A percentile compares a stretch with the other conserved stretches of the same genome.
Evolutionary conservation across 2,888 invertebrate species (phyloP).

Genomic region (Eupithecia insigniata): DNA sequence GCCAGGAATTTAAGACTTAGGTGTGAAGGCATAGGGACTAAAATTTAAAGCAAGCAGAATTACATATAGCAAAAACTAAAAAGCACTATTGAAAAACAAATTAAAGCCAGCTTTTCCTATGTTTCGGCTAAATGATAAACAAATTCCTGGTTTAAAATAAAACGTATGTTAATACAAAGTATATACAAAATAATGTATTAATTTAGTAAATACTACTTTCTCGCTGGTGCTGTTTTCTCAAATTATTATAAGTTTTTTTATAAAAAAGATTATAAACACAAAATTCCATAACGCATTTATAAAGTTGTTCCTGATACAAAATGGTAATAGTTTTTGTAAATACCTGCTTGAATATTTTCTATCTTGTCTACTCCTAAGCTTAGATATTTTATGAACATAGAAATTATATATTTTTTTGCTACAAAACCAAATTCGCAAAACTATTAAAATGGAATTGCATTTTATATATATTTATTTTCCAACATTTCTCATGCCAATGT

Average conservation of each 20-base stretch:
- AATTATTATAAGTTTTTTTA: slow-evolving; percentile 48
- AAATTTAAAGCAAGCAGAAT: background rate
- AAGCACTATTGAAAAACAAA: background rate
- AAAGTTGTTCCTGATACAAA: slow-evolving; percentile 27
- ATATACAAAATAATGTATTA: slow-evolving; percentile 17
- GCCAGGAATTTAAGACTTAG: slow-evolving; percentile 16
- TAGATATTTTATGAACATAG: background rate
- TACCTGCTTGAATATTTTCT: slow-evolving; percentile 10
- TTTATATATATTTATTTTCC: slow-evolving; percentile 37
- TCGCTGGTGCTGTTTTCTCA: slow-evolving; percentile 67
- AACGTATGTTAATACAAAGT: slow-evolving; percentile 3
- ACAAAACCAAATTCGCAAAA: slow-evolving; percentile 30
- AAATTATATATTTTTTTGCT: slow-evolving; percentile 6
- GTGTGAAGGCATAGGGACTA: background rate
- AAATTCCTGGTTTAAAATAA: slow-evolving; percentile 18
- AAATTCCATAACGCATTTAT: slow-evolving; percentile 39
- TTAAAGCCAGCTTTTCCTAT: background rate
- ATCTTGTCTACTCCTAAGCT: slow-evolving; percentile 2
- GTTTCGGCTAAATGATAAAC: background rate
- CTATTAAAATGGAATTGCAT: slow-evolving; percentile 38
- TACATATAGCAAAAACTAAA: background rate
- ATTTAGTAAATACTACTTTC: slow-evolving; percentile 46
- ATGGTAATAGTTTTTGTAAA: slow-evolving; percentile 23
- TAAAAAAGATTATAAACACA: slow-evolving; percentile 30
- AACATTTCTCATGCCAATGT: slow-evolving; percentile 33